These are phyloP conservation scores for Macroteleia sp. DNA, from an alignment of 2,888 invertebrate genomes.

Conservation along the genomic window DNA sequence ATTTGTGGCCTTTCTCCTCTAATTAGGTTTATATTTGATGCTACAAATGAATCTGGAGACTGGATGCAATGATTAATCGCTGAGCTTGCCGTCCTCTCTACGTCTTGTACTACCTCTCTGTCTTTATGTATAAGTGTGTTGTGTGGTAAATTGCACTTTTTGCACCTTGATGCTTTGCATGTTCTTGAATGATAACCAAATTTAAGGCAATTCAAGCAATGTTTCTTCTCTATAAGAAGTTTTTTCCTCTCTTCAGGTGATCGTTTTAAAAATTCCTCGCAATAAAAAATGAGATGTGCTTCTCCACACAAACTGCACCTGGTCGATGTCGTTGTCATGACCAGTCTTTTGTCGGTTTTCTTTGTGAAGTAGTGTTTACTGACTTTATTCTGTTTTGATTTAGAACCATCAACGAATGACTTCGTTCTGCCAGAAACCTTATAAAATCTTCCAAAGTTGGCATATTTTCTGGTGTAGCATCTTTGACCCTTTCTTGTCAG, in stretches of 20 bases:
- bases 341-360: background rate
- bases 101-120: background rate
- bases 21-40: background rate
- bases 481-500: background rate
- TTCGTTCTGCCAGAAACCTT: background rate
- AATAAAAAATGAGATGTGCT: background rate
- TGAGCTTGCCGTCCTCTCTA: background rate
- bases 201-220: background rate
- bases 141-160: background rate
- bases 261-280: background rate
- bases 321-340: background rate
- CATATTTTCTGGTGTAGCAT: background rate
- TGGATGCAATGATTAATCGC: background rate
- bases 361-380: background rate
- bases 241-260: background rate
- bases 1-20: background rate
- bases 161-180: background rate
- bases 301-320: background rate
- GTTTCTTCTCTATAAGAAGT: background rate
- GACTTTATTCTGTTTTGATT: background rate
- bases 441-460: slow-evolving; percentile 2
- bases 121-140: background rate
- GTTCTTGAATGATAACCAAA: background rate
- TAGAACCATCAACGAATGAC: background rate
- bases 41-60: background rate